Conservation (phyloP, 2,797 vertebrate genomes). For the Chromobotia macracanthus region DNA sequence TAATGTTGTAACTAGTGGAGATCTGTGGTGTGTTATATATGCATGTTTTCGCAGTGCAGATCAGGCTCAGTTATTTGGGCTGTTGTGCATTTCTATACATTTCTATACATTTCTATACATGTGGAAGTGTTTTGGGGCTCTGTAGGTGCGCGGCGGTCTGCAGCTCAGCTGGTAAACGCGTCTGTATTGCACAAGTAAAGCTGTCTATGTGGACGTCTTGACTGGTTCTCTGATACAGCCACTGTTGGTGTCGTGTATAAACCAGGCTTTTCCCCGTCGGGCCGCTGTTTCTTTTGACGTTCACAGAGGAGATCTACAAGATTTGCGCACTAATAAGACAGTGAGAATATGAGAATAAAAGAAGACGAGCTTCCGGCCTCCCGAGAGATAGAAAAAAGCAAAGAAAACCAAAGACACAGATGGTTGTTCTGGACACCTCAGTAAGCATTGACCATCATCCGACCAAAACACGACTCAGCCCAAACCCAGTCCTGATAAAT, state of each 20-base stretch:
- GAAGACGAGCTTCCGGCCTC: slow-evolving; percentile 73
- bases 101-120: no score
- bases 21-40: no score
- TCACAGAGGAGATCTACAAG: background rate
- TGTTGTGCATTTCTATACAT: no score
- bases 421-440: slow-evolving; percentile 60
- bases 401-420: slow-evolving; percentile 45
- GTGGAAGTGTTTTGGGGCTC: no score
- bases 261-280: slow-evolving; percentile 27
- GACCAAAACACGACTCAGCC: background rate
- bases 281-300: slow-evolving; percentile 45
- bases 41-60: background rate
- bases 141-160: background rate
- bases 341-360: slow-evolving; percentile 62
- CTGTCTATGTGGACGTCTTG: background rate
- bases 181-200: no score
- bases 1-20: no score
- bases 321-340: background rate
- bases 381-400: slow-evolving; percentile 63
- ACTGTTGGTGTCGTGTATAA: slow-evolving; percentile 10
- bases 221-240: no score
- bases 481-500: background rate
- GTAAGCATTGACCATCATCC: slow-evolving; percentile 7
- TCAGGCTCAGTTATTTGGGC: no score
- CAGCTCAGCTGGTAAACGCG: no score